phyloP scores from a whole-genome alignment of 2,113 vertebrate genomes.

The Cacatua alba region DNA sequence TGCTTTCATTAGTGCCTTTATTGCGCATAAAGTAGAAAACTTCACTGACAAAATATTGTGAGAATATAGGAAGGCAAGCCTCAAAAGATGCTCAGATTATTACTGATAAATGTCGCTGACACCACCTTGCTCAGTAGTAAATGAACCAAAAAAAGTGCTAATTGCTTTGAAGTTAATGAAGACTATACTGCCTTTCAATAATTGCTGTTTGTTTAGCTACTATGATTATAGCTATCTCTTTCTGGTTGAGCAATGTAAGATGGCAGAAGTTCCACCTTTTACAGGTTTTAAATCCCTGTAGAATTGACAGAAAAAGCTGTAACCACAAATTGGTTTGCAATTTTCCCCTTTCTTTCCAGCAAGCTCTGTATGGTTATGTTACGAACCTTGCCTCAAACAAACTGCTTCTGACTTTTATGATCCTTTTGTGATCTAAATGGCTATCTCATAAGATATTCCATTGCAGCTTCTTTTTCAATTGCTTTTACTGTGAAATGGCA shows the following conservation, averaged over 20 bases:
- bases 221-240: slow-evolving; percentile 63
- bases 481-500: slow-evolving; percentile 80
- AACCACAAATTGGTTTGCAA: slow-evolving; percentile 82
- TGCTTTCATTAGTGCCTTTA: background rate
- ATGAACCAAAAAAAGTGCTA: slow-evolving; percentile 61
- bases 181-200: slow-evolving; percentile 74
- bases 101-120: slow-evolving; percentile 46
- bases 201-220: slow-evolving; percentile 68
- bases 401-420: slow-evolving; percentile 83
- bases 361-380: slow-evolving; percentile 76
- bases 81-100: slow-evolving; percentile 26
- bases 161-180: slow-evolving; percentile 75
- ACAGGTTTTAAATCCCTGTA: slow-evolving; percentile 80
- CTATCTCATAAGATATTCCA: slow-evolving; percentile 81
- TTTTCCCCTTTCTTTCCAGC: slow-evolving; percentile 76
- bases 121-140: slow-evolving; percentile 45
- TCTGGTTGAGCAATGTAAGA: slow-evolving; percentile 63
- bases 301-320: slow-evolving; percentile 79
- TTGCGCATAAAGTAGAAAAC: background rate
- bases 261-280: slow-evolving; percentile 76
- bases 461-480: slow-evolving; percentile 77
- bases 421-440: slow-evolving; percentile 84
- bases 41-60: background rate
- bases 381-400: slow-evolving; percentile 80
- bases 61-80: background rate